Base-by-base conservation (phyloP, 1,140 invertebrate species). In the Bombus impatiens region DNA sequence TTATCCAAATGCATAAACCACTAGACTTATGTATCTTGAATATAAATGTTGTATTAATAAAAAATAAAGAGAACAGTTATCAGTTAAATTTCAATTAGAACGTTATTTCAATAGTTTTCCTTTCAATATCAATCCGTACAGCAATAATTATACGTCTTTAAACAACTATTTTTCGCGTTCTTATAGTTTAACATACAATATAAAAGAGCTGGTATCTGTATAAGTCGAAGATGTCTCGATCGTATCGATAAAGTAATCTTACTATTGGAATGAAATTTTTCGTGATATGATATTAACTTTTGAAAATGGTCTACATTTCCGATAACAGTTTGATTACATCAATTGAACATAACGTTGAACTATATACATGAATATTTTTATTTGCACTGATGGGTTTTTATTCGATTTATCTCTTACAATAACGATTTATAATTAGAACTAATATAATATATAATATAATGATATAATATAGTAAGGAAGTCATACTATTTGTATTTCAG, bases 1-100 rank as follows among this genome's bases (percentile, higher is more conserved):
- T 92, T 97, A 97, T 91, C 97, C 97, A 59, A 94, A 93, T 74
- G 74, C 53, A 35, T 86, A 59, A 70, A 71, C 32, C 59, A 28
- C 32, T 42, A 10, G 22, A 3, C 28, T 40, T 22, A 62, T 42
- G 12, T 15, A 68, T 37, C 28, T 68, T 9, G 22, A 47, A 53
- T 67, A 57, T 59, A 76, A 71, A 79, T 42, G 47, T 37, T 53
- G 12, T 28, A 87, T 22, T 44, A 35, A 77, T 86, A 81, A n/a
- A 40, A 22, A 53, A 28, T 25, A n/a, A n/a, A 22, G 32, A 75
- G 4, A 8, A 40, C 1, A 57, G 57, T 62, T 85, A 75, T 62
- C 40, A 3, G 32, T 67, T 67, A 67, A 9, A 18, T 67, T 35
- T 18, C n/a, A 18, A 65, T 65, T 59, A n/a, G 35, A 28, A 80